Base-by-base conservation (phyloP, 2,797 vertebrate species). In the Xyrichtys novacula region DNA sequence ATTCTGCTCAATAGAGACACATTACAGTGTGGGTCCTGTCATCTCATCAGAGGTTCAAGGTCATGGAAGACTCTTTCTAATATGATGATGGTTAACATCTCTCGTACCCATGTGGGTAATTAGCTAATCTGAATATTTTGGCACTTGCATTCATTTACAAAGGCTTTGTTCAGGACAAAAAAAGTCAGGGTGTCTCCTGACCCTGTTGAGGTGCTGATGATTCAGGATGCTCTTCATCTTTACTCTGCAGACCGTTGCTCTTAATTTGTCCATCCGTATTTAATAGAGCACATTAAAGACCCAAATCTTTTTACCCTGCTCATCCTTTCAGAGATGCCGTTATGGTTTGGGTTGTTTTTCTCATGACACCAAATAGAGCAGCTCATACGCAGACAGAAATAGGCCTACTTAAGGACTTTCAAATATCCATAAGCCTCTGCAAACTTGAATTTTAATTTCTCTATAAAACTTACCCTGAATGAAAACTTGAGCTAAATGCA, bases 391-490 rank as follows among this genome's bases (percentile, higher is more conserved):
- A 72, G 70, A 49, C 65, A 72, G 62, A 60, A 44, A 62, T 53
- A n/a, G n/a, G n/a, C 36, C 57, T 59, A 68, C 83, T 75, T 19
- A 23, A 76, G 1, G 43, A 42, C 25, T 66, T 34, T 82, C 22
- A 71, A 71, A 82, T 71, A 66, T 63, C 74, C 59, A 74, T 55
- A 65, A 84, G 63, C 29, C 61, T 80, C 72, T 36, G 11, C 36
- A 32, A 26, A 44, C 43, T 59, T 49, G 32, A 54, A 50, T 50
- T 29, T 15, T 42, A 11, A 60, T 38, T 65, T 26, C 3, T 40
- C 50, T 28, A 20, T 25, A 34, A 68, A 74, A 39, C 55, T 65
- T 53, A 61, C 36, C 42, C 48, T 4, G 19, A 64, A 31, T 55
- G 22, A 63, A 50, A 4, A 39, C 49, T 20, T n/a, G 1, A 12